Evolutionary conservation across 2,797 vertebrate species (phyloP).

Genomic region (Epinephelus coioides): DNA sequence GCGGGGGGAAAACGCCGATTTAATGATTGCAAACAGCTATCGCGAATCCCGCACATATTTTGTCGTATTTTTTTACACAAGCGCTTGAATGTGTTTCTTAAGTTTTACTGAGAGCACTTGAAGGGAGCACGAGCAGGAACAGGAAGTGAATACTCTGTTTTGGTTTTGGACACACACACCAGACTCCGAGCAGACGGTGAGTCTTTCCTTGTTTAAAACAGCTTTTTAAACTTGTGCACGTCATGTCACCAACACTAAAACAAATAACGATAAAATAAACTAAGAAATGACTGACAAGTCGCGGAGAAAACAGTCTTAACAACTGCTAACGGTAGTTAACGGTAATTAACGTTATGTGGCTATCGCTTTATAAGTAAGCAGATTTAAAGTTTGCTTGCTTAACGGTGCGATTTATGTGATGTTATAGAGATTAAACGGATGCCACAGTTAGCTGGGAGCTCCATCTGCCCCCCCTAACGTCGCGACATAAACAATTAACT

Average conservation of each 20-base stretch:
- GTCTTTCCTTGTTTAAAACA: slow-evolving; percentile 2
- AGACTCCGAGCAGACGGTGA: slow-evolving; percentile 50
- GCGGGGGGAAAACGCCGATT: fast-evolving
- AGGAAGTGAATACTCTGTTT: slow-evolving; percentile 61
- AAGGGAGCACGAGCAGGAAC: slow-evolving; percentile 60
- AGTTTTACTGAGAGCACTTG: slow-evolving; percentile 30
- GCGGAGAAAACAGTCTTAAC: background rate
- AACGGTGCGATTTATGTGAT: too few species aligned
- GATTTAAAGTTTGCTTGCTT: background rate
- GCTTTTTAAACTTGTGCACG: fast-evolving
- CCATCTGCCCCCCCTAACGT: too few species aligned
- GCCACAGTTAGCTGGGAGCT: background rate
- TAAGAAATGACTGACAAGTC: fast-evolving
- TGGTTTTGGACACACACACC: background rate
- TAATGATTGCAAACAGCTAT: background rate
- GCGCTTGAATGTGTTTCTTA: background rate
- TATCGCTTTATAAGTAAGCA: too few species aligned
- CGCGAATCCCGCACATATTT: background rate
- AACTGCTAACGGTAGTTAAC: too few species aligned
- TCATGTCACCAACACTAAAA: background rate
- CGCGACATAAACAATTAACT: too few species aligned
- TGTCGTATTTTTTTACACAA: background rate
- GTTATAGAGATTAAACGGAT: background rate
- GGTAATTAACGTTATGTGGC: too few species aligned
- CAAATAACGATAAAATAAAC: background rate